Evolutionary conservation across 1,140 invertebrate genomes (phyloP).

Genomic region (Chionoecetes opilio): DNA sequence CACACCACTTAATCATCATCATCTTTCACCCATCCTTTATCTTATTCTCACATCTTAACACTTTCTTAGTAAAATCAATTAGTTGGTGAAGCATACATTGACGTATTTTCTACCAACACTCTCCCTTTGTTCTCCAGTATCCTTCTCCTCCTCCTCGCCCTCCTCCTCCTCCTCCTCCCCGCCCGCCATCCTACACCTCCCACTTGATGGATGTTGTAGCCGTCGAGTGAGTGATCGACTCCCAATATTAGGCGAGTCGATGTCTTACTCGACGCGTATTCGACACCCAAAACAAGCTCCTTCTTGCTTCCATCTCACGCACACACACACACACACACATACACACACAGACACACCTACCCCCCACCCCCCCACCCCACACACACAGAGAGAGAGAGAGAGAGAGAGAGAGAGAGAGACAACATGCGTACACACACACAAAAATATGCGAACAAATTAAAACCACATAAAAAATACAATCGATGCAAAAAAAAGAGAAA

Average conservation of each 20-base stretch:
- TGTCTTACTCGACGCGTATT: not conserved
- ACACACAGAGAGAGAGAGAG: not conserved
- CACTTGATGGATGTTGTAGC: not conserved
- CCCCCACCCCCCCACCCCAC: no score
- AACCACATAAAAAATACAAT: not conserved
- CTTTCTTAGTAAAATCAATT: no score
- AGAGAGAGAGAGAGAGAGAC: conserved; percentile 16
- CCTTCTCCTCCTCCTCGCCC: not conserved
- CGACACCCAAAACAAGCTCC: not conserved
- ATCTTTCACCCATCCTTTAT: no score
- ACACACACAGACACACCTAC: no score
- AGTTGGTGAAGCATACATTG: no score
- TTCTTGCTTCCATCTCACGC: no score
- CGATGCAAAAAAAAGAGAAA: not conserved
- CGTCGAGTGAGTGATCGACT: not conserved
- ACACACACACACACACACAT: not conserved
- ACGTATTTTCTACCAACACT: no score
- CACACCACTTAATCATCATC: no score
- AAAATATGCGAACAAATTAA: not conserved
- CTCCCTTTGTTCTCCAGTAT: no score
- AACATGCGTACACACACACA: not conserved
- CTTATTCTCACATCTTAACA: no score
- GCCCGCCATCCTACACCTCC: not conserved
- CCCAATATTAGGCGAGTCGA: conserved; percentile 1
- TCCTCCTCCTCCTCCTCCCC: not conserved